These are phyloP conservation scores for Allochrocebus solatus DNA, from an alignment of 2,797 vertebrate genomes.

Conservation along the genomic window DNA sequence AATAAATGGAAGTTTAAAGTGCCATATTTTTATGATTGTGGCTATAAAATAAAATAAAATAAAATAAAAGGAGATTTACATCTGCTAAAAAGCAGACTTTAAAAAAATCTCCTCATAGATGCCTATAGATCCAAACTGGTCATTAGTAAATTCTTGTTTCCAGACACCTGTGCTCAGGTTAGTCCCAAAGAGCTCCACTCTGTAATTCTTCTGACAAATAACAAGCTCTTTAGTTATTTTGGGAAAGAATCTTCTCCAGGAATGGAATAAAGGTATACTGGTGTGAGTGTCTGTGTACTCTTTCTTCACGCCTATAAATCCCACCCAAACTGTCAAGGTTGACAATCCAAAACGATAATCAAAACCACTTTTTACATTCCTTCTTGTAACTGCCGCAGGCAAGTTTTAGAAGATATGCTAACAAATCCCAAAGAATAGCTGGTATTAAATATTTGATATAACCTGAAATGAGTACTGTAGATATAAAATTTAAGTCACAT, in stretches of 20 bases:
- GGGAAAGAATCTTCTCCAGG: constrained; percentile 80
- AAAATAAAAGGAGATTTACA: not conserved
- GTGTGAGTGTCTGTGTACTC: constrained; percentile 79
- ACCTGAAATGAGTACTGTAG: constrained; percentile 84
- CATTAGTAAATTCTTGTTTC: constrained; percentile 68
- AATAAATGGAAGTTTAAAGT: not conserved
- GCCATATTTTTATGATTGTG: not conserved
- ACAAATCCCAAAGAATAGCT: constrained; percentile 88
- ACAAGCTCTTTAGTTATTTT: constrained; percentile 82
- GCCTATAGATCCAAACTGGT: constrained; percentile 57
- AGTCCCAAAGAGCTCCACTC: constrained; percentile 72
- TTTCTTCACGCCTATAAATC: constrained; percentile 83
- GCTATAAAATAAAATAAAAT: constrained; percentile 37
- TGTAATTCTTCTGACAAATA: constrained; percentile 84
- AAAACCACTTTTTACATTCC: constrained; percentile 88
- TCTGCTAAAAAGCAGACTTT: constrained; percentile 24
- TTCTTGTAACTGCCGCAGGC: constrained; percentile 88
- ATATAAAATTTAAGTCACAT: constrained; percentile 79
- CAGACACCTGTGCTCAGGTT: constrained; percentile 68
- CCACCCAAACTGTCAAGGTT: constrained; percentile 88
- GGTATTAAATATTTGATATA: constrained; percentile 89
- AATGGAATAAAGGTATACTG: constrained; percentile 79
- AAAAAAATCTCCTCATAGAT: not conserved
- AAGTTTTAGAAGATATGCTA: constrained; percentile 89
- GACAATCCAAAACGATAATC: constrained; percentile 90